Evolutionary conservation across 2,797 vertebrate genomes (phyloP).

Genomic region (Micrastur ruficollis): DNA sequence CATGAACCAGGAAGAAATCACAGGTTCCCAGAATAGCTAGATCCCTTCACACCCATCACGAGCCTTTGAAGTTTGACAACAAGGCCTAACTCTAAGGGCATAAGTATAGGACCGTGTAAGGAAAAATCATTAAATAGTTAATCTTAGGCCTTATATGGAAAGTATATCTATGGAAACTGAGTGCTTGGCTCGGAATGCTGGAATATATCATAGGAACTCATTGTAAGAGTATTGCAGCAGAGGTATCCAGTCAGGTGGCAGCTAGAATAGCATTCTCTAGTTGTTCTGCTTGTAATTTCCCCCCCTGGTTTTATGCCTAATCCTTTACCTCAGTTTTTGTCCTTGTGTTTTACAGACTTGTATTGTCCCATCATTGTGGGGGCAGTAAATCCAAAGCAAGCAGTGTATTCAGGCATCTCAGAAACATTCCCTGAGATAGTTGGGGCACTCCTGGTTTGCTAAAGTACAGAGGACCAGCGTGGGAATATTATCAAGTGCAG

Average conservation of each 20-base stretch:
- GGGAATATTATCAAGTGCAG: background rate
- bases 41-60: background rate
- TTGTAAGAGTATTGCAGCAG: background rate
- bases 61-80: background rate
- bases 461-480: background rate
- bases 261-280: background rate
- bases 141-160: constrained; percentile 4
- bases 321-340: background rate
- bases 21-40: background rate
- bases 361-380: background rate
- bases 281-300: background rate
- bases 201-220: background rate
- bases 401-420: background rate
- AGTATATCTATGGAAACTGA: constrained; percentile 7
- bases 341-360: background rate
- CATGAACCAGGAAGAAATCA: background rate
- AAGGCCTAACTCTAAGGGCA: background rate
- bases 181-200: background rate
- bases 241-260: background rate
- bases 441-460: background rate
- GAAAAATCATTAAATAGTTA: constrained; percentile 6
- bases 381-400: background rate
- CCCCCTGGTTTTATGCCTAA: background rate
- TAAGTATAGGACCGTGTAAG: background rate
- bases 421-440: background rate